These are phyloP conservation scores for Cyprinus carpio DNA, from an alignment of 2,113 vertebrate species.

Conservation along the genomic window DNA sequence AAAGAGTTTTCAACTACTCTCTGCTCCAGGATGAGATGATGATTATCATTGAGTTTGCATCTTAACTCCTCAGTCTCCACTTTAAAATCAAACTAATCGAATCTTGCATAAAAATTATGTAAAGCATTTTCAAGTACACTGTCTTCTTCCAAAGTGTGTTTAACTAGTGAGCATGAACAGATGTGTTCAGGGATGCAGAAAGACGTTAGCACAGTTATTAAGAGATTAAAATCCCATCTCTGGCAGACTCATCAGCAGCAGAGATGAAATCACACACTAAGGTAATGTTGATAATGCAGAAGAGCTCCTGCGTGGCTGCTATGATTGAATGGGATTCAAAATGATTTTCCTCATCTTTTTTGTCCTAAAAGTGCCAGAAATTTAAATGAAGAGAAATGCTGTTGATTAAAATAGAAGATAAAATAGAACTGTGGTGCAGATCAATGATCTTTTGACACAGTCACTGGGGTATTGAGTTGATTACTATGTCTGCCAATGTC, in stretches of 20 bases:
- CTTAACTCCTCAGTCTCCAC: too few relatives aligned
- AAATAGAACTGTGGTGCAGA: background rate
- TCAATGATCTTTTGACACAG: background rate
- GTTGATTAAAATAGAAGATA: background rate
- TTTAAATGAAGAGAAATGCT: background rate
- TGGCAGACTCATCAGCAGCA: conserved; percentile 76
- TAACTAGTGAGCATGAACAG: conserved; percentile 11
- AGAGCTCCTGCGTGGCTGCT: background rate
- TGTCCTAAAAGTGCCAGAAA: background rate
- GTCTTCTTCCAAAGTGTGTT: background rate
- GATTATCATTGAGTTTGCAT: too few relatives aligned
- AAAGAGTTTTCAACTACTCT: too few relatives aligned
- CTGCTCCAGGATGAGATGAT: too few relatives aligned
- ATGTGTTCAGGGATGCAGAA: conserved; percentile 51
- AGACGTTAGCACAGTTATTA: conserved; percentile 70
- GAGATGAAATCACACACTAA: conserved; percentile 72
- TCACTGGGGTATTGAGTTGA: background rate
- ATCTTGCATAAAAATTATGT: too few relatives aligned
- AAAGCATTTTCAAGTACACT: background rate
- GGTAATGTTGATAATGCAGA: conserved; percentile 68
- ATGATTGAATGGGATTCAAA: background rate
- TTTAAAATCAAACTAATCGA: too few relatives aligned
- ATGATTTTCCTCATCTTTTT: background rate
- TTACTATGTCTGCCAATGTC: background rate
- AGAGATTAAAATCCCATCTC: conserved; percentile 79